A percentile compares a stretch with the other conserved stretches of the same genome.
phyloP scores from a whole-genome alignment of 2,888 invertebrate genomes.

The Synergus itoensis region DNA sequence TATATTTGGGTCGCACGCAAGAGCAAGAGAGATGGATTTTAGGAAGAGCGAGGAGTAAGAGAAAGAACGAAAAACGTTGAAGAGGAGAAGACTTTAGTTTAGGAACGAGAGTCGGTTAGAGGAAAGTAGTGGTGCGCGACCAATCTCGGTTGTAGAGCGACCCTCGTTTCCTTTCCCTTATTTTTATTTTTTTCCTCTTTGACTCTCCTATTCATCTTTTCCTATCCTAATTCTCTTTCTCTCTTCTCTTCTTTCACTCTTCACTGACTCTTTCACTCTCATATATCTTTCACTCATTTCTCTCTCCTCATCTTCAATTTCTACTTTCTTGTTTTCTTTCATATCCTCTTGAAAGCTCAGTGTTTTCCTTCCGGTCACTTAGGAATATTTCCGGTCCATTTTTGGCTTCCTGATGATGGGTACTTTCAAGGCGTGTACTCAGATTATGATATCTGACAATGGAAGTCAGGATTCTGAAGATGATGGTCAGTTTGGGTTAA shows the following conservation, averaged over 20 bases:
- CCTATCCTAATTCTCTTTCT: slow-evolving; percentile 38
- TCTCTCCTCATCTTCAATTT: neutral
- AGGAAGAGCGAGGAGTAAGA: slow-evolving; percentile 41
- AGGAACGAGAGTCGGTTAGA: slow-evolving; percentile 60
- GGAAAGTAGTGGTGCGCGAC: slow-evolving; percentile 71
- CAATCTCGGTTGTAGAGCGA: slow-evolving; percentile 62
- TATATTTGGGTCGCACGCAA: slow-evolving; percentile 70
- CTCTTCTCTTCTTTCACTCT: slow-evolving; percentile 34
- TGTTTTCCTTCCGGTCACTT: slow-evolving; percentile 21
- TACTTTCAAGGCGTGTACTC: slow-evolving; percentile 68
- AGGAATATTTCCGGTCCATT: slow-evolving; percentile 27
- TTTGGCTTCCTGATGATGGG: slow-evolving; percentile 60
- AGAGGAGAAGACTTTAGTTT: slow-evolving; percentile 59
- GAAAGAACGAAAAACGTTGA: slow-evolving; percentile 43
- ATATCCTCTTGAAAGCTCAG: neutral
- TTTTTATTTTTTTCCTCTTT: slow-evolving; percentile 44
- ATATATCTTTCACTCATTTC: neutral
- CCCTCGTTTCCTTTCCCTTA: slow-evolving; percentile 50
- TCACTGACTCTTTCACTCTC: slow-evolving; percentile 1
- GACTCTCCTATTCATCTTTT: slow-evolving; percentile 35
- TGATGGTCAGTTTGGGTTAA: slow-evolving; percentile 65
- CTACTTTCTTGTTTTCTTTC: neutral
- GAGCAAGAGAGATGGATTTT: slow-evolving; percentile 53
- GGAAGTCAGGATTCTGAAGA: slow-evolving; percentile 54
- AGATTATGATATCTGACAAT: slow-evolving; percentile 66